Conservation (phyloP, 2,797 vertebrate genomes). For the Stomatorhinus walkeri region DNA sequence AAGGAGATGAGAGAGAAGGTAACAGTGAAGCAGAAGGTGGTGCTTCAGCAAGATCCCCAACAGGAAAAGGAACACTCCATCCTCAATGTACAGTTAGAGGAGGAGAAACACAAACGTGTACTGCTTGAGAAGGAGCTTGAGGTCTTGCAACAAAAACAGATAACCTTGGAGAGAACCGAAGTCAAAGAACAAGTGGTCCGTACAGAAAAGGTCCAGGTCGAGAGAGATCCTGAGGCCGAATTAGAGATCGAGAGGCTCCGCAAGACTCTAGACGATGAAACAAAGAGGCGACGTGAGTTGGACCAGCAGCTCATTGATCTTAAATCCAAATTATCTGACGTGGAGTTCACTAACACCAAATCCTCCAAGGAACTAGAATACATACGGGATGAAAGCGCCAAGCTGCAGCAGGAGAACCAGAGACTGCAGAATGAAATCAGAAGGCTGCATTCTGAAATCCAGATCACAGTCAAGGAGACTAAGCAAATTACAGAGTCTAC, state of each 20-base stretch:
- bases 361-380: slow-evolving; percentile 84
- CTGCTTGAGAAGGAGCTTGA: slow-evolving; percentile 80
- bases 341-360: slow-evolving; percentile 89
- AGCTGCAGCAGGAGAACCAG: slow-evolving; percentile 83
- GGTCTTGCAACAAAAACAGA: slow-evolving; percentile 67
- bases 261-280: slow-evolving; percentile 80
- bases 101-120: slow-evolving; percentile 77
- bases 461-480: slow-evolving; percentile 82
- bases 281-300: slow-evolving; percentile 67
- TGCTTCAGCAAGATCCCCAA: slow-evolving; percentile 91
- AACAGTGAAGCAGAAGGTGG: slow-evolving; percentile 88
- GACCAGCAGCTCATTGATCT: slow-evolving; percentile 69
- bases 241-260: slow-evolving; percentile 80
- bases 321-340: slow-evolving; percentile 71
- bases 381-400: slow-evolving; percentile 81
- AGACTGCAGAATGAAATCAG: slow-evolving; percentile 80
- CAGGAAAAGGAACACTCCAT: slow-evolving; percentile 90
- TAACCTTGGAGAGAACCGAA: slow-evolving; percentile 75
- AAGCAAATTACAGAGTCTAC: slow-evolving; percentile 66
- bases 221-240: slow-evolving; percentile 81
- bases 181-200: slow-evolving; percentile 89
- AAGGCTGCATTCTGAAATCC: slow-evolving; percentile 82
- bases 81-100: slow-evolving; percentile 80
- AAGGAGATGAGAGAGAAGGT: slow-evolving; percentile 84
- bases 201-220: slow-evolving; percentile 88